A percentile compares a stretch with the other conserved stretches of the same genome.
phyloP scores from a whole-genome alignment of 2,888 invertebrate genomes.

The Rhodophaea formosa region DNA sequence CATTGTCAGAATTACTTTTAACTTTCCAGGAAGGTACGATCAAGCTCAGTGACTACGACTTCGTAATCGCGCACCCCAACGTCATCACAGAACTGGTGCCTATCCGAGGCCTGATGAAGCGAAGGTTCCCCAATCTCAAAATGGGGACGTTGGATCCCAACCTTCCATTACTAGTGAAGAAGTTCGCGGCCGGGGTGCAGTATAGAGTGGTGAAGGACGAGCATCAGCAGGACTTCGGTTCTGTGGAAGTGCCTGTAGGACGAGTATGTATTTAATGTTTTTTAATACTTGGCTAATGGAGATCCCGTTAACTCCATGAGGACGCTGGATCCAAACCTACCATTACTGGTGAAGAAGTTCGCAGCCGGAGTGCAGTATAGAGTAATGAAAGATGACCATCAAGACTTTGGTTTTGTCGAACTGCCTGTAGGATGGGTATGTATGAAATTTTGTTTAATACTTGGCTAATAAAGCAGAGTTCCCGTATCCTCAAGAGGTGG shows the following conservation, averaged over 20 bases:
- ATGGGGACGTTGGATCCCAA: slow-evolving; percentile 85
- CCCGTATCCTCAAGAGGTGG: no score
- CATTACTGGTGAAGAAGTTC: no score
- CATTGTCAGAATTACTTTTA: neutral
- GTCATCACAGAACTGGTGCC: slow-evolving; percentile 88
- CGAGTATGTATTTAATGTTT: slow-evolving; percentile 74
- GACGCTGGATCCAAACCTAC: no score
- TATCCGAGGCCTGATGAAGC: slow-evolving; percentile 89
- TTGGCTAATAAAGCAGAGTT: no score
- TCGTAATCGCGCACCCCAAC: slow-evolving; percentile 88
- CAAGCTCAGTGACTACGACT: slow-evolving; percentile 85
- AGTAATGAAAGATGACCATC: no score
- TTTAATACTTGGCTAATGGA: no score
- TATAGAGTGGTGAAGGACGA: slow-evolving; percentile 85
- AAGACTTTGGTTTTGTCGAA: no score
- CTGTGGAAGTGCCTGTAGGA: slow-evolving; percentile 85
- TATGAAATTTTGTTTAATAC: no score
- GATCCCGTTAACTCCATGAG: no score
- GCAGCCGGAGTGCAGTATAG: no score
- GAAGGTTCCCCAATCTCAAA: slow-evolving; percentile 86
- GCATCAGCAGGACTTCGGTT: slow-evolving; percentile 86
- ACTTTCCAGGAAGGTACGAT: slow-evolving; percentile 83
- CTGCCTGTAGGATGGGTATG: no score
- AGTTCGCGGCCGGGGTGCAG: slow-evolving; percentile 85
- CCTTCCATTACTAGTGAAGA: slow-evolving; percentile 81